These are phyloP conservation scores for Cherax destructor DNA, from an alignment of 1,140 invertebrate species.

Conservation along the genomic window DNA sequence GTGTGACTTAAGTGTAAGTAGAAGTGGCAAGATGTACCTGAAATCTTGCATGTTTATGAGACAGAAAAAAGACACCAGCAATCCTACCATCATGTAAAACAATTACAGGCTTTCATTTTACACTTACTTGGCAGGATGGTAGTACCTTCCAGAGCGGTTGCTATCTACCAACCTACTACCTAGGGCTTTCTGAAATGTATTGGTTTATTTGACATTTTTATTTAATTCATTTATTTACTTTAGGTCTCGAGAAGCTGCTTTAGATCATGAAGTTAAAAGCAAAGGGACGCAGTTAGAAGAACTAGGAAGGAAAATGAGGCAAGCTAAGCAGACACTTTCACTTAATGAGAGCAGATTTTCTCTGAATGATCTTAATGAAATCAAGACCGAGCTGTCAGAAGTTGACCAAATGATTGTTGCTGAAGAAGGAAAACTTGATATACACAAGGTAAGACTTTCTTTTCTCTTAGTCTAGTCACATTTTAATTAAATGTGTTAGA, in stretches of 20 bases:
- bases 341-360: conserved; percentile 37
- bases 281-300: conserved; percentile 27
- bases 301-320: conserved; percentile 7
- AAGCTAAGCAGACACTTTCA: conserved; percentile 32
- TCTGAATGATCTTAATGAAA: conserved; percentile 5
- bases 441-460: conserved; percentile 8
- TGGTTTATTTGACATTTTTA: not conserved
- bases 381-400: conserved; percentile 26
- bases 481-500: not conserved
- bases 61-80: too few species aligned
- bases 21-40: too few species aligned
- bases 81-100: too few species aligned
- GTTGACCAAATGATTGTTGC: conserved; percentile 25
- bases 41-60: too few species aligned
- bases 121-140: too few species aligned
- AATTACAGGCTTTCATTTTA: too few species aligned
- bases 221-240: not conserved
- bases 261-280: conserved; percentile 48
- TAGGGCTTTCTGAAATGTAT: too few species aligned
- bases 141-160: too few species aligned
- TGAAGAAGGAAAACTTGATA: conserved; percentile 36
- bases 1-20: too few species aligned
- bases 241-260: conserved; percentile 43
- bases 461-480: not conserved
- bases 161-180: too few species aligned